Conservation (phyloP, 2,797 vertebrate species). For the Enteromius argenteus region DNA sequence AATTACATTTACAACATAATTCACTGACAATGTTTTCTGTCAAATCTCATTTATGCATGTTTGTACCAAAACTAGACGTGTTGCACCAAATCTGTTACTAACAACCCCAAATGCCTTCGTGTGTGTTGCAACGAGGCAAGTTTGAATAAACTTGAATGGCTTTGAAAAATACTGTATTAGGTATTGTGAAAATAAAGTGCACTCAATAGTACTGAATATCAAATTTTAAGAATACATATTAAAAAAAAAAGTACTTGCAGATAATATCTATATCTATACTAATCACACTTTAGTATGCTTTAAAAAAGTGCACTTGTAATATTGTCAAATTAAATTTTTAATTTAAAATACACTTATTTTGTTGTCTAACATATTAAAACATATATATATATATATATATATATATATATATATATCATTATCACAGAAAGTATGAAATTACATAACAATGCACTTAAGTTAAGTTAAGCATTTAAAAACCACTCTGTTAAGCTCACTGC, state of each 20-base stretch:
- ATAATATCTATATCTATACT: background rate
- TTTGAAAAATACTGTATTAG: background rate
- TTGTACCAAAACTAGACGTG: background rate
- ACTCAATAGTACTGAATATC: background rate
- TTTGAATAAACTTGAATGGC: background rate
- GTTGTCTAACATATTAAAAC: background rate
- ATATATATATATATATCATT: background rate
- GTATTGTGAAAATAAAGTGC: background rate
- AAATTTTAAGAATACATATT: background rate
- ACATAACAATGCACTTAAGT: background rate
- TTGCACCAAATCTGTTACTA: background rate
- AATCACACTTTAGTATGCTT: background rate
- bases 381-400: too few species aligned
- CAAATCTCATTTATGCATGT: background rate
- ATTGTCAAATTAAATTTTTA: background rate
- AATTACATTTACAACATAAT: background rate
- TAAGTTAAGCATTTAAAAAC: background rate
- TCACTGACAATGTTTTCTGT: background rate
- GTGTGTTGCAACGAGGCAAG: background rate
- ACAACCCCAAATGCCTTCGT: background rate
- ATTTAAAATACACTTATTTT: too few species aligned
- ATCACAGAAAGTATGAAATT: background rate
- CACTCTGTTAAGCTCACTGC: background rate
- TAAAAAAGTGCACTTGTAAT: background rate
- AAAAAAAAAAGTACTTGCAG: background rate